Percentiles rank a stretch among this genome's conserved stretches.
Conservation (phyloP, 2,888 invertebrate genomes). For the Loripinus fragilis region DNA sequence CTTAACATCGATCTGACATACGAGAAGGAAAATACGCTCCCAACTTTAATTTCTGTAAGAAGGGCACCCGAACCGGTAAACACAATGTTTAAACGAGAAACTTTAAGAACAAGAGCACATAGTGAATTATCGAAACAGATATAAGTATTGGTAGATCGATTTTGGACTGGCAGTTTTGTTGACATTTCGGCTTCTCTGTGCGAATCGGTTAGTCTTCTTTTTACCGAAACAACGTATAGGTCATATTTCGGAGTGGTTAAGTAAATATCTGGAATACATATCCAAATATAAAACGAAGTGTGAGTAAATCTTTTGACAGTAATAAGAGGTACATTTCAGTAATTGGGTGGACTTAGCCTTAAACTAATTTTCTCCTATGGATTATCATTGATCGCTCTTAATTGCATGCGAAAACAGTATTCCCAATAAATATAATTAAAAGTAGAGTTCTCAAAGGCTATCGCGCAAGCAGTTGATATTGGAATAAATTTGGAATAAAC, state of each 20-base stretch:
- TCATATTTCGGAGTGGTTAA: constrained; percentile 4
- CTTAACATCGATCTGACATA: background rate
- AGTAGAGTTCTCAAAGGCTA: too few species aligned
- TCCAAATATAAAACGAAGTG: background rate
- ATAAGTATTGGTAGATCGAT: constrained; percentile 51
- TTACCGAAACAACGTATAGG: constrained; percentile 8
- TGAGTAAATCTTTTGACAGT: background rate
- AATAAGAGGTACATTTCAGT: background rate
- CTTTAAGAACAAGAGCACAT: constrained; percentile 24
- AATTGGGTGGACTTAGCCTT: too few species aligned
- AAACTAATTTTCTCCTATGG: too few species aligned
- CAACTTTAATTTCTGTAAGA: background rate
- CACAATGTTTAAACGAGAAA: constrained; percentile 43
- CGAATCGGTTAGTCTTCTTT: constrained; percentile 13
- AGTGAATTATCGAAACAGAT: constrained; percentile 31
- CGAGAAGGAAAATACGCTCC: background rate
- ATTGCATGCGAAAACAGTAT: too few species aligned
- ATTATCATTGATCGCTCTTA: too few species aligned
- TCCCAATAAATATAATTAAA: too few species aligned
- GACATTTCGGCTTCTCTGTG: constrained; percentile 30
- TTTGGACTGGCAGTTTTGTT: constrained; percentile 36
- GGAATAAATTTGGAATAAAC: too few species aligned
- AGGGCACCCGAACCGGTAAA: constrained; percentile 29
- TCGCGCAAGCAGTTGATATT: too few species aligned
- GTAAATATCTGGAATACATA: constrained; percentile 13